Conservation (phyloP, 2,113 vertebrate genomes). For the Panthera uncia region DNA sequence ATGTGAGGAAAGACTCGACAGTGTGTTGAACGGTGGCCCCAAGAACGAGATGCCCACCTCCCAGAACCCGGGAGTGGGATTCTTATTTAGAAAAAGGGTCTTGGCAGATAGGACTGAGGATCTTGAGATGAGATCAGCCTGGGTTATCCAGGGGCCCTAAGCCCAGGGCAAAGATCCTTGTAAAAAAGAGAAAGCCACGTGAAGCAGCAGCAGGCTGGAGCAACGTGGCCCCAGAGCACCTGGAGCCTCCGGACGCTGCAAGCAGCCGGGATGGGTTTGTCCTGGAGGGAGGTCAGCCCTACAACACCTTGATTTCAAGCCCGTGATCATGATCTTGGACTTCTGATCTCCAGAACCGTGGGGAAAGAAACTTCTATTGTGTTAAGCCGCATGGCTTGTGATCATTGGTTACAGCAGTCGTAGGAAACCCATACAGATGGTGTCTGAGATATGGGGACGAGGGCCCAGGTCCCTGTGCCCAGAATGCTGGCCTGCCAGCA, state of each 20-base stretch:
- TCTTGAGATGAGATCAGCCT: neutral
- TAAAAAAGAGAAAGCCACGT: too few relatives aligned
- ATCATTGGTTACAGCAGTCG: neutral
- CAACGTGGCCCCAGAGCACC: accelerated
- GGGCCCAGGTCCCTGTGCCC: too few relatives aligned
- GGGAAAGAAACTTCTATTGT: neutral
- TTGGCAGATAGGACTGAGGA: neutral
- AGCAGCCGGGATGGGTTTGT: neutral
- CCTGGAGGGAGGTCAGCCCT: neutral
- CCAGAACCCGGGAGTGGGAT: neutral
- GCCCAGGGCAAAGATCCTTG: neutral
- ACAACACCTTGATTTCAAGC: neutral
- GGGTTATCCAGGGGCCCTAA: neutral
- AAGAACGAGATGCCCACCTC: neutral
- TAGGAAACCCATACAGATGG: neutral
- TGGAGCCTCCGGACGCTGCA: neutral
- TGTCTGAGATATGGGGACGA: neutral
- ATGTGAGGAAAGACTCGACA: neutral
- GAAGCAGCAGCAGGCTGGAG: too few relatives aligned
- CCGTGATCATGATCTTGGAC: neutral
- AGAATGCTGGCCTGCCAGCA: accelerated
- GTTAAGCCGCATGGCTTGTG: neutral
- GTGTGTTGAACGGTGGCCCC: neutral
- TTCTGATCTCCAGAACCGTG: neutral
- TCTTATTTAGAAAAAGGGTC: neutral